phyloP scores from a whole-genome alignment of 2,113 vertebrate genomes.

The Rhabdornis inornatus region DNA sequence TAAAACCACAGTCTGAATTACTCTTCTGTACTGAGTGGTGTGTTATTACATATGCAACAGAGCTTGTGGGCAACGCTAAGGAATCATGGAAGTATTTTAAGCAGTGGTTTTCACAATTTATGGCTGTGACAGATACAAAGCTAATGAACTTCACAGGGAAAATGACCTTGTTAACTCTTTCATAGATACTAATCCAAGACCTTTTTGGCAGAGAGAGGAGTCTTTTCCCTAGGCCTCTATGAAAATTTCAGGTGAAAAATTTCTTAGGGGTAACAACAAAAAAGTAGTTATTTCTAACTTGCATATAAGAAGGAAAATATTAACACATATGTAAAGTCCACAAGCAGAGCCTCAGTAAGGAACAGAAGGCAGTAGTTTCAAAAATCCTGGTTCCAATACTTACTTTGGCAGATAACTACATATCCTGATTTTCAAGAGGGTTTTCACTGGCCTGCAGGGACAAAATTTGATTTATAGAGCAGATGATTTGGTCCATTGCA shows the following conservation, averaged over 20 bases:
- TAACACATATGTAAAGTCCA: background rate
- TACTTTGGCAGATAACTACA: background rate
- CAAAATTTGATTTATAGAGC: background rate
- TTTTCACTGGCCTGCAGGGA: background rate
- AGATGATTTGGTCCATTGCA: background rate
- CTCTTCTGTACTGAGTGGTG: background rate
- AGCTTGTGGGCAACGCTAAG: background rate
- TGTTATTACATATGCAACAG: background rate
- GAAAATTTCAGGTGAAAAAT: background rate
- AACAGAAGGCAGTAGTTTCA: background rate
- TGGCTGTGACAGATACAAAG: background rate
- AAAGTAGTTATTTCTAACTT: background rate
- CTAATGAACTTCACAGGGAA: background rate
- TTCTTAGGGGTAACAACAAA: background rate
- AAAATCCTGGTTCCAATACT: background rate
- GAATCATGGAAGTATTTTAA: constrained; percentile 34
- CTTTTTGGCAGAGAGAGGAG: background rate
- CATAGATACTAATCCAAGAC: background rate
- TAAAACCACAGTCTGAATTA: constrained; percentile 16
- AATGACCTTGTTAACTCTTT: background rate
- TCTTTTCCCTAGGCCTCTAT: background rate
- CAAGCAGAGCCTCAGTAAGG: background rate
- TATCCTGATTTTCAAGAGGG: background rate
- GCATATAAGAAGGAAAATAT: background rate
- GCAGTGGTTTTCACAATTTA: constrained; percentile 18